Base-by-base conservation (phyloP, 2,888 invertebrate genomes). In the Xestia c-nigrum region DNA sequence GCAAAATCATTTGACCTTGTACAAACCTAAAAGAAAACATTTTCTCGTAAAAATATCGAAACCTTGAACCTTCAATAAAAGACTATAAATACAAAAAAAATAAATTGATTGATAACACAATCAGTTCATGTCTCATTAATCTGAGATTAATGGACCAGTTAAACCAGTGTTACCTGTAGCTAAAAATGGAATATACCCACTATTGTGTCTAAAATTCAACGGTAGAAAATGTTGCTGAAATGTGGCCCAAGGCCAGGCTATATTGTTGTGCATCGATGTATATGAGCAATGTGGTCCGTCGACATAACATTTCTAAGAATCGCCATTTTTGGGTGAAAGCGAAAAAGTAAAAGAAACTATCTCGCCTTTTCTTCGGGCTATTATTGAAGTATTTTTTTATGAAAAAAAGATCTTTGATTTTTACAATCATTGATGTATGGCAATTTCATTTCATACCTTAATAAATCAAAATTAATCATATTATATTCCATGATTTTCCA, bases 101-200 rank as follows among this genome's bases (percentile, higher is more conserved):
- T 16, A 3, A 24, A n/a, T 70, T 80, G 63, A 70, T 79, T 70
- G 52, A 79, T 79, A 40, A 38, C 59, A 78, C 14, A 78, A 61
- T 31, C 24, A 63, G 46, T 70, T 79, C 10, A 76, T 9, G 61
- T 24, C 46, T 63, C 79, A 55, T 79, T 14, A n/a, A 57, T 38
- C 31, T 10, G 31, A 50, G 63, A 64, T 47, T 63, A 80, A 68
- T 69, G 63, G 40, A 80, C 14, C 16, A 46, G 50, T 21, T 6
- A 61, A 38, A 5, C 43, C 12, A 78, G 24, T n/a, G 21, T 24
- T 75, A 74, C 43, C 52, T n/a, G n/a, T 31, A 1, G 5, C 66
- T 59, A 43, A 78, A 50, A 57, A 50, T 66, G 19, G 40, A 66
- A n/a, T n/a, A 65, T 10, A 40, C 0, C 40, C 64, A 16, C 3